Evolutionary conservation across 1,140 invertebrate genomes (phyloP), one percentile per base, ranked within the genome.

Genomic region (Caerostris extrusa): DNA sequence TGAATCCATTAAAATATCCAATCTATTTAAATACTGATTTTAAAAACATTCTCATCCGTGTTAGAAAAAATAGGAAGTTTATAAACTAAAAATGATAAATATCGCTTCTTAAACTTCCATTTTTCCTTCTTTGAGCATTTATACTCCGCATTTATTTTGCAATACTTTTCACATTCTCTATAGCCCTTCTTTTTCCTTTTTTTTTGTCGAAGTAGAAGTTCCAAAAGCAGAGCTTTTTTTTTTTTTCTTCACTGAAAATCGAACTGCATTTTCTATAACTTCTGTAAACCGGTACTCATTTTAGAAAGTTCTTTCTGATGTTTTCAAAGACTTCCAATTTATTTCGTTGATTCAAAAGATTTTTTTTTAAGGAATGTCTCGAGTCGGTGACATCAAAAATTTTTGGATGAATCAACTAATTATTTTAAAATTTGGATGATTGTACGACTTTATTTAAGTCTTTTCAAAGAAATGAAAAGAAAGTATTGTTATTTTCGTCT

Each of bases 291-390:
- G 81, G 81, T 57, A 55, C 81, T 83, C 81, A 83, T 83, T 83
- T 83, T 14, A 83, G 81, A 83, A 83, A 83, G 81, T 83, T 83
- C 81, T 83, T 53, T 83, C 81, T 55, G 50, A 57, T 83, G 81
- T 83, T 83, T 83, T 83, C 81, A 56, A 83, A 56, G 81, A 56
- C 14, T 83, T 12, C 53, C 81, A 83, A 83, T 83, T 56, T 83
- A 83, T 83, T 83, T 83, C 5, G 50, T n/a, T 55, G 71, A 14
- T 17, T 17, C 8, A 83, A 83, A 83, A 83, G 53, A 19, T 5
- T 19, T 69, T 69, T 19, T 69, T n/a, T n/a, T n/a, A n/a, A 69
- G 7, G 67, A 19, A 69, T n/a, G n/a, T 34, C 17, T 69, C 19
- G 14, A 34, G 67, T 69, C 19, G 67, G 67, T 69, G 67, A 19